These are phyloP conservation scores for Corydoras sp. DNA, from an alignment of 2,113 vertebrate species.

Conservation along the genomic window DNA sequence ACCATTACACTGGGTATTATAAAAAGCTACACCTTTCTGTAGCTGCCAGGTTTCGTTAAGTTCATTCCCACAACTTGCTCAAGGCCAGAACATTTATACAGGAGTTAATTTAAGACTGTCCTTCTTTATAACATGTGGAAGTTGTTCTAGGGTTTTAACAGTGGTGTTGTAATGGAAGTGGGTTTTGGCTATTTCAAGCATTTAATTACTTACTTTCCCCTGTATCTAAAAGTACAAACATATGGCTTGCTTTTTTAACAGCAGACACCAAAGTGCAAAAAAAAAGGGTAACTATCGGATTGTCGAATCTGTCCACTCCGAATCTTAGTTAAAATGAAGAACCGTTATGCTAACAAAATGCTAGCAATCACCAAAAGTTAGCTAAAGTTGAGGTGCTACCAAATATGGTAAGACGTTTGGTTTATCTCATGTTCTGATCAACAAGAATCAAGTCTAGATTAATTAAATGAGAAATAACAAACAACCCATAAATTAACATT, in stretches of 20 bases:
- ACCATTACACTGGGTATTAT: background rate
- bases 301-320: no score
- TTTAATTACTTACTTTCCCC: slow-evolving; percentile 14
- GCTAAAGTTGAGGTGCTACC: no score
- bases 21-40: background rate
- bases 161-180: slow-evolving; percentile 4
- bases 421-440: no score
- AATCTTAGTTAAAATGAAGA: no score
- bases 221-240: slow-evolving; percentile 7
- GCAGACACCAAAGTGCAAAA: slow-evolving; percentile 4
- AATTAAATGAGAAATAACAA: no score
- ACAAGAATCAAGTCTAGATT: no score
- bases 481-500: no score
- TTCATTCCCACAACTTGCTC: background rate
- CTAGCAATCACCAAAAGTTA: no score
- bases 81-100: background rate
- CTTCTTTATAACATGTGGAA: slow-evolving; percentile 20
- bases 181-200: slow-evolving; percentile 4
- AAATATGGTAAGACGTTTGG: no score
- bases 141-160: slow-evolving; percentile 6
- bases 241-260: background rate
- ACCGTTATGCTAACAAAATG: no score
- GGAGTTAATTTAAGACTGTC: background rate
- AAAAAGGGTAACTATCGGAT: background rate
- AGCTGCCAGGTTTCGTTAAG: background rate